Evolutionary conservation across 2,888 invertebrate genomes (phyloP).

Genomic region (Graphium colonna): DNA sequence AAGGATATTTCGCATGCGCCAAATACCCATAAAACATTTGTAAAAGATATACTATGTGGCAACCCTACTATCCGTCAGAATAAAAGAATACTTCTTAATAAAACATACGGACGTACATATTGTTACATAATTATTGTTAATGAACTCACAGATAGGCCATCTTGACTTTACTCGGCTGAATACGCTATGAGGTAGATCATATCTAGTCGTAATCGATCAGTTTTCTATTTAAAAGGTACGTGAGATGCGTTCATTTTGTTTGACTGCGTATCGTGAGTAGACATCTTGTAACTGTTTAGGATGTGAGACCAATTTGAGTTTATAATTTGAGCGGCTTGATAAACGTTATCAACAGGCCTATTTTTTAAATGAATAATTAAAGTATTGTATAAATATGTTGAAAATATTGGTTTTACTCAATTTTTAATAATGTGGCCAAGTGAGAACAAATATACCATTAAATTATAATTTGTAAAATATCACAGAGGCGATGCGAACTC

Average conservation of each 20-base stretch:
- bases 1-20: no score
- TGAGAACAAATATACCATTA: background rate
- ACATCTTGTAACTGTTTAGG: background rate
- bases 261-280: background rate
- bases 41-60: background rate
- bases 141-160: constrained; percentile 16
- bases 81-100: constrained; percentile 28
- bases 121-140: constrained; percentile 29
- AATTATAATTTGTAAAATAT: background rate
- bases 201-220: constrained; percentile 16
- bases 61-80: constrained; percentile 6
- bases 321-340: no score
- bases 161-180: constrained; percentile 9
- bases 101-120: constrained; percentile 31
- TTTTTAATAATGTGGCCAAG: no score
- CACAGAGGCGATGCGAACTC: no score
- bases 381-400: background rate
- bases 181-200: constrained; percentile 15
- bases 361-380: no score
- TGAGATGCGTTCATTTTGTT: background rate
- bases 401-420: no score
- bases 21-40: no score
- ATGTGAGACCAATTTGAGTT: no score
- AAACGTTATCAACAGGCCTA: background rate
- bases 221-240: constrained; percentile 5